phyloP scores from a whole-genome alignment of 2,797 vertebrate genomes.

The Rhodeus uyekii region DNA sequence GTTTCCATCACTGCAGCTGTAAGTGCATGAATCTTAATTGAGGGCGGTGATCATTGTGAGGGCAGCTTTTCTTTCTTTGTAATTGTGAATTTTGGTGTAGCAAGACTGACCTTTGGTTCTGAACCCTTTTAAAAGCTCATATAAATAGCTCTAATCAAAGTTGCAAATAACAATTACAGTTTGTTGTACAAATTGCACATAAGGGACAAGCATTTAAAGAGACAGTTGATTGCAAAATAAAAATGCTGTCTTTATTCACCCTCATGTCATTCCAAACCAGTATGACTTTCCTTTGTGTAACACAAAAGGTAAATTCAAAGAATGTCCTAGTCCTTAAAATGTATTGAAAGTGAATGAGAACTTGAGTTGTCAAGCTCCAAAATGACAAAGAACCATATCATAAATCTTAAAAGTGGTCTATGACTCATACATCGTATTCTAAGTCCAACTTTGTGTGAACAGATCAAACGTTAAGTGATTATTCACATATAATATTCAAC shows the following conservation, averaged over 20 bases:
- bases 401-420: neutral
- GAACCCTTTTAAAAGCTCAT: neutral
- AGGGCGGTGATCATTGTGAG: neutral
- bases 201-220: neutral
- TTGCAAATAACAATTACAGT: constrained; percentile 2
- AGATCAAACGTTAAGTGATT: neutral
- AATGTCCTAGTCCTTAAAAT: neutral
- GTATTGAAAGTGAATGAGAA: neutral
- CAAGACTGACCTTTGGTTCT: constrained; percentile 5
- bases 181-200: neutral
- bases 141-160: neutral
- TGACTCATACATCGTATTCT: neutral
- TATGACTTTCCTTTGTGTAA: neutral
- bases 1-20: neutral
- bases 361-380: neutral
- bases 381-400: neutral
- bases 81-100: constrained; percentile 14
- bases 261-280: neutral
- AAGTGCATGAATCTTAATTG: neutral
- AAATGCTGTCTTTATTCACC: neutral
- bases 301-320: neutral
- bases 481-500: neutral
- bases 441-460: neutral
- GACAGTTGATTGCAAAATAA: neutral
- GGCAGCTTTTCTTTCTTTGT: neutral